Evolutionary conservation across 1,140 invertebrate species (phyloP), one percentile per base, ranked within the genome.

Genomic region (Eumaeus atala): DNA sequence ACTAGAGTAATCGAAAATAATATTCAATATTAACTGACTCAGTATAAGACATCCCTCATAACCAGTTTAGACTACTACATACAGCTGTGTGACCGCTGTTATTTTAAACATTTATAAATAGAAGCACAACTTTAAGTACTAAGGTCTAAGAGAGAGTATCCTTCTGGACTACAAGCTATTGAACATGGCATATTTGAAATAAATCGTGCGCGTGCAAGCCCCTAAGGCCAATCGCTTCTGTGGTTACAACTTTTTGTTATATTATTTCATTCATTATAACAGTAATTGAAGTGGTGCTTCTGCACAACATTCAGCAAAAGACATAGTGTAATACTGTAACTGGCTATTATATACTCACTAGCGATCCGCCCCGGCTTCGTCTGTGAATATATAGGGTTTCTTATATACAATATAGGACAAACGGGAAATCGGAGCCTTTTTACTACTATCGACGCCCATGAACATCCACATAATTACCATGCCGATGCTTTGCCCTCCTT

Each of bases 211-310:
- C 67, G 67, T 59, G 73, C 67, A 67, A 66, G 63, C 63, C 77
- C 81, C 75, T 67, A 64, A 62, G 72, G 77, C 73, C 69, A 78
- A 80, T 73, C 70, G 80, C 78, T 84, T 62, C 80, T 61, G 80
- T 81, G 70, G 70, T 66, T 44, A 44, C 6, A 44, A 44, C 40
- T 9, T 44, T 44, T 62, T 70, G 54, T 59, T 59, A 54, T 59
- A 44, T 14, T 40, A n/a, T 28, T 28, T 28, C 21, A 28, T 28
- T 28, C 21, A 28, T 28, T 28, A 28, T 28, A 28, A 28, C 21
- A 28, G 21, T 28, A 28, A 28, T 28, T 28, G 21, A 3, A 28
- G 6, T 28, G 6, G 21, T 28, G 21, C 21, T 28, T 28, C 21
- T 28, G 21, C 21, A 28, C 21, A 28, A 28, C 6, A 6, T 28